Conservation (phyloP, 2,888 invertebrate species). For the Nephrotoma flavescens region DNA sequence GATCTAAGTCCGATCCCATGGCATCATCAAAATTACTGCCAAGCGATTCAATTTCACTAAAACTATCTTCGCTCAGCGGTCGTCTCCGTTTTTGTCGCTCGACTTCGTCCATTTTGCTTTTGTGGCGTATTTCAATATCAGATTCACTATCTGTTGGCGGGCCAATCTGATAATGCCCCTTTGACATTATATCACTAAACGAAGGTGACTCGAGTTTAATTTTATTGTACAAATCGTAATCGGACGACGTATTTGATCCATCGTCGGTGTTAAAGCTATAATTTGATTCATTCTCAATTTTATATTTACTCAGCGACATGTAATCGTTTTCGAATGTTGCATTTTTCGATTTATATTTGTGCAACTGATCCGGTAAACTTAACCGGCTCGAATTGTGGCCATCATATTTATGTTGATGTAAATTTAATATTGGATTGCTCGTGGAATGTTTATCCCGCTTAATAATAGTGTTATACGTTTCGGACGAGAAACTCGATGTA, state of each 20-base stretch:
- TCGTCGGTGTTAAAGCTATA: conserved; percentile 32
- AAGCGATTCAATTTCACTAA: conserved; percentile 47
- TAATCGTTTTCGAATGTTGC: background rate
- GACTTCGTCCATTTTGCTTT: conserved; percentile 31
- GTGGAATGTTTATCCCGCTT: conserved; percentile 25
- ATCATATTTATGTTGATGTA: conserved; percentile 22
- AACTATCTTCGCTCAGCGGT: conserved; percentile 60
- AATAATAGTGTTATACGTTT: conserved; percentile 30
- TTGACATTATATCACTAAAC: conserved; percentile 20
- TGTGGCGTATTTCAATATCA: conserved; percentile 39
- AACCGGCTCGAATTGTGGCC: conserved; percentile 25
- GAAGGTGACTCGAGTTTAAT: conserved; percentile 26
- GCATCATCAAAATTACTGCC: conserved; percentile 39
- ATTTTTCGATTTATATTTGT: conserved; percentile 16
- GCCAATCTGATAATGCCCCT: conserved; percentile 12
- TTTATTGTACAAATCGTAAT: conserved; percentile 29
- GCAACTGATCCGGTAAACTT: conserved; percentile 29
- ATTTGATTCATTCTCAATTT: conserved; percentile 25
- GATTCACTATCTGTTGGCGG: conserved; percentile 20
- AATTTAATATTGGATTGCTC: conserved; percentile 24
- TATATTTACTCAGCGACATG: conserved; percentile 7
- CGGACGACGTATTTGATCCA: conserved; percentile 30
- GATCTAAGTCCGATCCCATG: conserved; percentile 47
- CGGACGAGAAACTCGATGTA: conserved; percentile 34
- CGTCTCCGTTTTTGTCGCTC: conserved; percentile 51